Conservation (phyloP, 2,888 invertebrate species). For the Cancer borealis region DNA sequence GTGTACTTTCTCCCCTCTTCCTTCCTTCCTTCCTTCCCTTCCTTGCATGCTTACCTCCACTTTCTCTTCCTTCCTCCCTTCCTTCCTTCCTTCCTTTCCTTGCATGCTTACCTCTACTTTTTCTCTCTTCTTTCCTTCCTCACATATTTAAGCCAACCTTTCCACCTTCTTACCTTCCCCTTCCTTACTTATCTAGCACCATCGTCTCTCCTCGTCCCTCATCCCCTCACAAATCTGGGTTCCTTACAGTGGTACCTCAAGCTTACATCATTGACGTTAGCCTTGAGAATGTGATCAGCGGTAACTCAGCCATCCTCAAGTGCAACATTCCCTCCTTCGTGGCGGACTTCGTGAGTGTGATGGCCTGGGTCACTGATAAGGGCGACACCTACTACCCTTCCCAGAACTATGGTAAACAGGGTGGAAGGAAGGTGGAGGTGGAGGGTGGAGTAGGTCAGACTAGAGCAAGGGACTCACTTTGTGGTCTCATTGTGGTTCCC, state of each 20-base stretch:
- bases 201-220: neutral
- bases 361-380: slow-evolving; percentile 74
- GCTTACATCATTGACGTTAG: slow-evolving; percentile 63
- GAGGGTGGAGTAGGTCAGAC: neutral
- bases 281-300: slow-evolving; percentile 90
- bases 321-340: slow-evolving; percentile 87
- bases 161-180: neutral
- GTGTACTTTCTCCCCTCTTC: neutral
- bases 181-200: neutral
- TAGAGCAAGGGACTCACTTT: neutral
- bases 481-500: neutral
- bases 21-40: neutral
- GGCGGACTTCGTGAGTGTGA: slow-evolving; percentile 77
- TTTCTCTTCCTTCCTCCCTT: neutral
- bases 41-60: neutral
- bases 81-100: neutral
- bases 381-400: slow-evolving; percentile 69
- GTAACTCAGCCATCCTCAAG: slow-evolving; percentile 93
- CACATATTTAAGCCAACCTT: neutral
- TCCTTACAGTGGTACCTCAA: slow-evolving; percentile 87
- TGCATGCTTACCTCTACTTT: neutral
- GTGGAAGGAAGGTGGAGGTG: neutral
- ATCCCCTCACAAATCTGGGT: neutral
- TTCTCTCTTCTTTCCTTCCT: neutral
- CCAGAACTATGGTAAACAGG: slow-evolving; percentile 63